Evolutionary conservation across 2,797 vertebrate genomes (phyloP), one percentile per base, ranked within the genome.

Genomic region (Spinus olivaceus): DNA sequence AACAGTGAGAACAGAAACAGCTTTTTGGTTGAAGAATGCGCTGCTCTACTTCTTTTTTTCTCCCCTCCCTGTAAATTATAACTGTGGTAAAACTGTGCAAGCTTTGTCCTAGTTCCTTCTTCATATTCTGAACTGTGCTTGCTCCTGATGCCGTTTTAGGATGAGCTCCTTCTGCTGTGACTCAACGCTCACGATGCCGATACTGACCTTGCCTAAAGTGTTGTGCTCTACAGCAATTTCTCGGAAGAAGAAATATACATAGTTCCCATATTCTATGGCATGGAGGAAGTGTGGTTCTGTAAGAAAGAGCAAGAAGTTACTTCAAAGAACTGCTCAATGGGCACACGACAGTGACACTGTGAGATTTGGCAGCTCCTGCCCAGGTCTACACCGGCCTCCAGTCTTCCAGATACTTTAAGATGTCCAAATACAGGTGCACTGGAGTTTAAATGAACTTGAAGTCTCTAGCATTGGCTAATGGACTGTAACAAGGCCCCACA

Each of bases 161-260:
- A 47, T 24, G 51, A 72, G 25, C n/a, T 69, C 35, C 17, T 54
- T 50, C 63, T 88, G 51, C 60, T 23, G 3, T 0, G 4, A 70
- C 85, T 80, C 51, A 25, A 37, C 9, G 37, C 69, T 86, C 8
- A 2, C 9, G 2, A 21, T 53, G 70, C 71, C 0, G 1, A 87
- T 92, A 96, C 98, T 91, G 97, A 99, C 99, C 99, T 99, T 99
- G 97, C 99, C 99, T 97, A 99, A 98, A 96, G 98, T 99, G 96
- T 99, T 99, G 97, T 99, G 99, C 95, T 99, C 99, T 47, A 99
- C 99, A 12, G 99, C 99, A 71, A 99, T 99, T 98, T 99, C 99
- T 96, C 99, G 98, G 97, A 99, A 99, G 98, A 99, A 99, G 97
- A 99, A 99, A 98, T 99, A 99, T 90, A 99, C 99, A 20, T 99